A percentile compares a stretch with the other conserved stretches of the same genome.
Evolutionary conservation across 1,140 invertebrate species (phyloP).

Genomic region (Zeugodacus cucurbitae): DNA sequence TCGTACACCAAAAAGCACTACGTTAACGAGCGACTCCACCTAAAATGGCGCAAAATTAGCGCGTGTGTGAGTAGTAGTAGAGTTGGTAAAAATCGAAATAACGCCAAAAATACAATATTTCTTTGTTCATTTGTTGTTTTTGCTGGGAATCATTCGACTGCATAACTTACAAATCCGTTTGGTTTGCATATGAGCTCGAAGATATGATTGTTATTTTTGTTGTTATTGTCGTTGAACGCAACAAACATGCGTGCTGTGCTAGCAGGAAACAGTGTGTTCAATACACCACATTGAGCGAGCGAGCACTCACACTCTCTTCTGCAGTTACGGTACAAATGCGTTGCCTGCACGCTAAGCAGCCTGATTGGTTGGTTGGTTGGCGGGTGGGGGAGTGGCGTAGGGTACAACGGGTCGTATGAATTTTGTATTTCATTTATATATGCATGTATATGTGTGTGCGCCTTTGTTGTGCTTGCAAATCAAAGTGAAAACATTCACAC

Average conservation of each 20-base stretch:
- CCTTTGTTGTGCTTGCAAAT: conserved; percentile 35
- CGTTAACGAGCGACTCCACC: neutral
- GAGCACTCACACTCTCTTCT: neutral
- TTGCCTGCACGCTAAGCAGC: neutral
- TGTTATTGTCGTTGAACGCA: neutral
- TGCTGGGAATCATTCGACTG: conserved; percentile 59
- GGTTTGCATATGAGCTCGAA: conserved; percentile 16
- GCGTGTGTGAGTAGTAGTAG: neutral
- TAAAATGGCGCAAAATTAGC: neutral
- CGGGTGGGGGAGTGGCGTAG: neutral
- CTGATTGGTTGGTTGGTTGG: neutral
- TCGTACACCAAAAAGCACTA: conserved; percentile 62
- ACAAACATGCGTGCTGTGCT: conserved; percentile 16
- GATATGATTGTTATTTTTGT: neutral
- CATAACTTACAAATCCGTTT: conserved; percentile 65
- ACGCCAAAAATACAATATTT: conserved; percentile 29
- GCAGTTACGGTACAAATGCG: neutral
- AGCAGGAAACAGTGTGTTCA: neutral
- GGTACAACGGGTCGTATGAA: conserved; percentile 17
- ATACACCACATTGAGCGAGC: neutral
- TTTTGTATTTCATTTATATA: neutral
- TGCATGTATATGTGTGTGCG: neutral
- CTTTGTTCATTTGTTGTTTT: neutral
- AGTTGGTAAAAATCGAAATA: conserved; percentile 5
- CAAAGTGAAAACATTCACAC: conserved; percentile 17